Percentiles rank a stretch among this genome's conserved stretches.
Conservation (phyloP, 1,140 invertebrate species). For the Neodiprion pinetum region DNA sequence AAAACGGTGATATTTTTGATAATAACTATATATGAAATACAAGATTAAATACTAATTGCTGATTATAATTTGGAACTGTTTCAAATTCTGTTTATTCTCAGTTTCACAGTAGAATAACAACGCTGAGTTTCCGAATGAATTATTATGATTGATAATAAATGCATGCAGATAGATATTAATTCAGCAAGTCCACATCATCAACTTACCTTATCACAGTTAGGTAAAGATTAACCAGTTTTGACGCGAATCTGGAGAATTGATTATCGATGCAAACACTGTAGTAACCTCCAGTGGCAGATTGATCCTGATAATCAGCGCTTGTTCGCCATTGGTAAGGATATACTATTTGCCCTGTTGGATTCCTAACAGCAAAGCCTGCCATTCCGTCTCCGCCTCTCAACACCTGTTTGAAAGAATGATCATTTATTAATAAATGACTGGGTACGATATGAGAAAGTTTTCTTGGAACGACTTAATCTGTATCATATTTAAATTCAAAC, state of each 20-base stretch:
- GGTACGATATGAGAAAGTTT: no score
- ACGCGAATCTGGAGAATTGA: slow-evolving; percentile 90
- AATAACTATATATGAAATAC: no score
- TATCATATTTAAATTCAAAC: no score
- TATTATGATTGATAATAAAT: no score
- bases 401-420: slow-evolving; percentile 62
- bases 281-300: slow-evolving; percentile 79
- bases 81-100: no score
- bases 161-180: no score
- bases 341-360: slow-evolving; percentile 83
- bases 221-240: slow-evolving; percentile 92
- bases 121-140: no score
- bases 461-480: no score
- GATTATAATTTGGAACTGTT: no score
- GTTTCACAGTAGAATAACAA: no score
- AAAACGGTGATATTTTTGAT: no score
- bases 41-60: no score
- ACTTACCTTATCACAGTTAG: slow-evolving; percentile 85
- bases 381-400: slow-evolving; percentile 90
- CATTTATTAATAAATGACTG: slow-evolving; percentile 9
- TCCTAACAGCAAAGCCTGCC: slow-evolving; percentile 89
- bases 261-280: slow-evolving; percentile 96
- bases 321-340: slow-evolving; percentile 90
- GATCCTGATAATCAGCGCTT: slow-evolving; percentile 87
- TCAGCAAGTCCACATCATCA: neutral